Evolutionary conservation across 2,113 vertebrate genomes (phyloP).

Genomic region (Poeciliopsis retropinna): DNA sequence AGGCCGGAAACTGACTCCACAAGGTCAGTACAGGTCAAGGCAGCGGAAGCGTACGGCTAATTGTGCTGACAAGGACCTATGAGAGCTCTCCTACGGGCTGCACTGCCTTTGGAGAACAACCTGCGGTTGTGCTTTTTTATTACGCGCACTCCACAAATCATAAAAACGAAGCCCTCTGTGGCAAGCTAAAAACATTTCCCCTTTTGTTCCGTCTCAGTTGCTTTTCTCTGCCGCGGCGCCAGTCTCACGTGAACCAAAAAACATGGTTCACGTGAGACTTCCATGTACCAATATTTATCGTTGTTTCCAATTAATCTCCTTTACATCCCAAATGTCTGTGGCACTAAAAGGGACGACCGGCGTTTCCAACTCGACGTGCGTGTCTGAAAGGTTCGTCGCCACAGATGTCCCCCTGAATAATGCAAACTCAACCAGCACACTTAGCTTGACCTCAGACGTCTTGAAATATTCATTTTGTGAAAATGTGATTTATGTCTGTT

Average conservation of each 20-base stretch:
- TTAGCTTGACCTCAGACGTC: constrained; percentile 37
- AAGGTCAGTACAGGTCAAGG: constrained; percentile 31
- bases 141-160: constrained; percentile 9
- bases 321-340: constrained; percentile 17
- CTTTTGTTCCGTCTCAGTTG: neutral
- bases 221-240: neutral
- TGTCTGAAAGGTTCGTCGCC: constrained; percentile 43
- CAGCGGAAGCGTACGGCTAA: constrained; percentile 28
- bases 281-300: constrained; percentile 21
- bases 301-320: constrained; percentile 23
- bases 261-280: neutral
- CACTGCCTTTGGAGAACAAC: constrained; percentile 25
- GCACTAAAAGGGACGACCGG: constrained; percentile 42
- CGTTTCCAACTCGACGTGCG: constrained; percentile 48
- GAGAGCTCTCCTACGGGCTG: constrained; percentile 34
- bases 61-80: constrained; percentile 34
- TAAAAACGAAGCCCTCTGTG: neutral
- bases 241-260: neutral
- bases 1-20: neutral
- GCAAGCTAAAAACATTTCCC: neutral
- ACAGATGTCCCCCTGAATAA: constrained; percentile 51
- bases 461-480: constrained; percentile 26
- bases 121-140: constrained; percentile 8
- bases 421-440: constrained; percentile 46
- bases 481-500: neutral